Base-by-base conservation (phyloP, 2,797 vertebrate genomes). In the Lacerta agilis region DNA sequence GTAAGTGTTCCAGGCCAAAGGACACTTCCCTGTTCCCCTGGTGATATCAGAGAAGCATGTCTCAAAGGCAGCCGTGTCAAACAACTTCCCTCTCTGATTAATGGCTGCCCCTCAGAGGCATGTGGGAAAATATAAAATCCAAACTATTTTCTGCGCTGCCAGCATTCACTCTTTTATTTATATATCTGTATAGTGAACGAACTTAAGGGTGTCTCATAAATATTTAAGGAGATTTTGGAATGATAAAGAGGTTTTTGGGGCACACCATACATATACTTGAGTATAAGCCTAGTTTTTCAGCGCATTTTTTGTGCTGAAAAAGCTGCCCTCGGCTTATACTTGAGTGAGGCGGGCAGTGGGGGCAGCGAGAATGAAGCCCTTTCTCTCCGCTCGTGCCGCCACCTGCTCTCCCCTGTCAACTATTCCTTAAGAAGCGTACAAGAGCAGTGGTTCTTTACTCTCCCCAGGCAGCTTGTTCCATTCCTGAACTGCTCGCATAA, bases 51-150 rank as follows among this genome's bases (percentile, higher is more conserved):
- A 91, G 91, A 91, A 89, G 87, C 29, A 69, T 92, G 90, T 91
- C 94, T 94, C 88, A 83, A 88, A 90, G 90, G 93, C 87, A 80
- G 0, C 33, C 83, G 85, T 92, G 93, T 94, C 92, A 92, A 91
- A 87, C 87, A 9, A 93, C 93, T 79, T 94, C 94, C 91, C 89
- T 90, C 91, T 89, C 86, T 89, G 88, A 94, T 94, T 94, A 94
- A 94, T 95, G 93, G 23, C 87, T 89, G 86, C 89, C 80, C 88
- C 43, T 88, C 66, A 88, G 89, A 94, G 87, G 92, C 93, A 92
- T 92, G 94, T 95, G 95, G 94, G 95, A 94, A 96, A 95, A 61
- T 38, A 72, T 36, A 84, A 88, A 85, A 88, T 49, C 87, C 71
- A 73, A 80, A 84, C 85, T 72, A 66, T 79, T 85, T 82, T 73